These are phyloP conservation scores for Graphium colonna DNA, from an alignment of 2,888 invertebrate genomes.

Conservation along the genomic window DNA sequence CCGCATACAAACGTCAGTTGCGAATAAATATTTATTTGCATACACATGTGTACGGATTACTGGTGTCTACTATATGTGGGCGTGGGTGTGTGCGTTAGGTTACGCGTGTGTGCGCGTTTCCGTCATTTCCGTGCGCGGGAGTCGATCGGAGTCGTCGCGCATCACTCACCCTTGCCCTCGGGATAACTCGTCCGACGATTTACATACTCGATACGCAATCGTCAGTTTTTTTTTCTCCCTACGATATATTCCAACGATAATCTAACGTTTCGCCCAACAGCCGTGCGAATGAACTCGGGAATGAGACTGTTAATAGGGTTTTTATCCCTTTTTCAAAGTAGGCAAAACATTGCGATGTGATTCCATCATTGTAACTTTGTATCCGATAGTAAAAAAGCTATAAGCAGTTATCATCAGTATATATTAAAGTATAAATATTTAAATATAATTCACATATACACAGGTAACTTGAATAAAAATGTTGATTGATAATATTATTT, in stretches of 20 bases:
- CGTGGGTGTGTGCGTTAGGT: conserved; percentile 33
- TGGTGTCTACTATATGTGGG: conserved; percentile 35
- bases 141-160: conserved; percentile 77
- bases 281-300: conserved; percentile 22
- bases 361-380: background rate
- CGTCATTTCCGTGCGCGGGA: conserved; percentile 70
- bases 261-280: conserved; percentile 39
- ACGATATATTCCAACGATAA: conserved; percentile 53
- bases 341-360: background rate
- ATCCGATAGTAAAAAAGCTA: too few relatives aligned
- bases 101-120: conserved; percentile 50
- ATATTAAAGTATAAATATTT: too few relatives aligned
- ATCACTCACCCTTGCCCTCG: conserved; percentile 70
- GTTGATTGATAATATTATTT: too few relatives aligned
- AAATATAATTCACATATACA: too few relatives aligned
- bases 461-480: too few relatives aligned
- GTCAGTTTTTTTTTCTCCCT: conserved; percentile 43
- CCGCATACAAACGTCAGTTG: conserved; percentile 46
- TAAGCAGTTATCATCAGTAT: too few relatives aligned
- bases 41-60: conserved; percentile 63
- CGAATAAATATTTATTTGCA: conserved; percentile 65
- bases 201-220: conserved; percentile 62
- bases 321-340: conserved; percentile 2
- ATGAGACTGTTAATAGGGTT: conserved; percentile 1
- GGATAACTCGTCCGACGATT: conserved; percentile 69